Evolutionary conservation across 2,888 invertebrate genomes (phyloP).

Genomic region (Tanytarsus gracilentus): DNA sequence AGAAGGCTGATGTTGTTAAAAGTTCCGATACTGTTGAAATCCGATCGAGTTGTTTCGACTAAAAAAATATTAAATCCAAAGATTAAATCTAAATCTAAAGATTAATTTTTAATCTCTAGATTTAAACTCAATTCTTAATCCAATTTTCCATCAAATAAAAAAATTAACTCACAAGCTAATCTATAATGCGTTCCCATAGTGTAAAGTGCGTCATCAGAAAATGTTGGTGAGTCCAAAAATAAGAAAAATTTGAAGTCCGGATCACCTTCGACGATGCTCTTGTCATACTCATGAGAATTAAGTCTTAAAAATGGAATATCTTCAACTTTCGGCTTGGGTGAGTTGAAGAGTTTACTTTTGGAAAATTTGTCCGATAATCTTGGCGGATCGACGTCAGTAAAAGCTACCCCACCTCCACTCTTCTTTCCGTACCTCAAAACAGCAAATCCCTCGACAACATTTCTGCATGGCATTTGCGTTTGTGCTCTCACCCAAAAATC

Average conservation of each 20-base stretch:
- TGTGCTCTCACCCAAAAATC: constrained; percentile 45
- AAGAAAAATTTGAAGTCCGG: constrained; percentile 35
- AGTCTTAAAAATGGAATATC: constrained; percentile 28
- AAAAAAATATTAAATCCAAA: constrained; percentile 1
- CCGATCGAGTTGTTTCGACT: constrained; percentile 32
- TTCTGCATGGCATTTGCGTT: constrained; percentile 36
- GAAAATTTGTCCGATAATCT: constrained; percentile 1
- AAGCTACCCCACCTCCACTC: constrained; percentile 11
- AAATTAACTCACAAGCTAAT: constrained; percentile 35
- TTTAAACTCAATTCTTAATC: neutral
- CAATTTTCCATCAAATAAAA: neutral
- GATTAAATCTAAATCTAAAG: neutral
- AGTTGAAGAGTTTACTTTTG: constrained; percentile 3
- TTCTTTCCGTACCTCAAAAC: constrained; percentile 33
- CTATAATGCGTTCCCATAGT: constrained; percentile 32
- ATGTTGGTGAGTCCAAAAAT: constrained; percentile 34
- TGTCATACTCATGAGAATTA: constrained; percentile 31
- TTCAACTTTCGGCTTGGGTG: constrained; percentile 12
- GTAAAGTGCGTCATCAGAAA: constrained; percentile 34
- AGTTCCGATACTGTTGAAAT: constrained; percentile 42
- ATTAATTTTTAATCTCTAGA: neutral
- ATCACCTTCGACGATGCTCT: constrained; percentile 30
- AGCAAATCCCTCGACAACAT: constrained; percentile 34
- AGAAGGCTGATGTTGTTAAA: constrained; percentile 66
- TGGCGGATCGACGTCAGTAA: neutral